Evolutionary conservation across 2,113 vertebrate genomes (phyloP), one percentile per base, ranked within the genome.

Genomic region (Mus spicilegus): DNA sequence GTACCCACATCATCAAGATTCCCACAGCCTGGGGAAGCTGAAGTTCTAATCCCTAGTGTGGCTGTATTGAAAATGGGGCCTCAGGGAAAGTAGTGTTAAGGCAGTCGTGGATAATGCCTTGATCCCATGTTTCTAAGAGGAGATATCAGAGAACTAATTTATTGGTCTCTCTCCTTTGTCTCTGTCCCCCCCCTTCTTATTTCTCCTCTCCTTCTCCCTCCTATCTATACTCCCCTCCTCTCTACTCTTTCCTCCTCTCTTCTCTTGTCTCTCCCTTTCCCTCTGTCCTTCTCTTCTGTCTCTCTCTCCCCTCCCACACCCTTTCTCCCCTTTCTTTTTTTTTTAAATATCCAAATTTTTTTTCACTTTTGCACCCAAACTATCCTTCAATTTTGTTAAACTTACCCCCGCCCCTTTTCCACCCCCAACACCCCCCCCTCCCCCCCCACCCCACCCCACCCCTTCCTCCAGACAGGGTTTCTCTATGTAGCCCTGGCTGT

Each of bases 281-380:
- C 14, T 67, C 42, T 49, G 39, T 69, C 30, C 24, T 20, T 42
- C 20, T 51, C 49, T 42, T 51, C 30, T 33, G 8, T 49, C 11
- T 22, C 4, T 22, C 0, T 49, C 42, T 61, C 16, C 16, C 14
- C 30, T 26, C 19, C 46, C 10, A 0, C 6, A 39, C 33, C 49
- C 19, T 20, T 46, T 24, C 42, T 26, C 3, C 36, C 42, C 42
- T 42, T 42, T 42, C 42, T 42, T 42, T 42, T 42, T 42, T 42
- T 42, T 42, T 42, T 42, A 46, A 54, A 87, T 54, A 39, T 84
- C 69, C 14, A 89, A 49, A 69, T 93, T 54, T 94, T 65, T 65
- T 70, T 30, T 80, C 24, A 42, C 14, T 80, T 96, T 86, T 10
- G 72, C 24, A 87, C 56, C 24, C 58, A 96, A 95, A 93, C 63